Conservation (phyloP, 2,113 vertebrate species). For the Albula goreensis region DNA sequence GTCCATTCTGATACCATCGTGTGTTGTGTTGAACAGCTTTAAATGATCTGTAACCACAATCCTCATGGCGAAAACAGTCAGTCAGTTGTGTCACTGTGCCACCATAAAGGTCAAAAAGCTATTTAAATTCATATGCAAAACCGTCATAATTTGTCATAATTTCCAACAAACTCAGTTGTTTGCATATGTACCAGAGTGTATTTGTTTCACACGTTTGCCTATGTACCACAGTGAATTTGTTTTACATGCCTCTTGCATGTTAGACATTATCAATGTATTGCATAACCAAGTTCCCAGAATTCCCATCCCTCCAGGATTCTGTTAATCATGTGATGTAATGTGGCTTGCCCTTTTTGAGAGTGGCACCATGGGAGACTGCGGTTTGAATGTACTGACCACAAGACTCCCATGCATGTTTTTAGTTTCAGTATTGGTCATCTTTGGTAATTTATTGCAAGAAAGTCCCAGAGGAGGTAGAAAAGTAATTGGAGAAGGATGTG, state of each 20-base stretch:
- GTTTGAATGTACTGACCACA: conserved; percentile 46
- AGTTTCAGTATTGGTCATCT: conserved; percentile 2
- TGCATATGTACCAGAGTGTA: too few species aligned
- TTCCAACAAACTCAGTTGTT: not conserved
- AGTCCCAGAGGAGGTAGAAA: not conserved
- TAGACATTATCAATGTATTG: too few species aligned
- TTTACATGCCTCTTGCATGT: not conserved
- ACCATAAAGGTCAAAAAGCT: not conserved
- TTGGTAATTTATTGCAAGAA: not conserved
- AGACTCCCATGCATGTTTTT: not conserved
- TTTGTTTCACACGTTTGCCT: not conserved
- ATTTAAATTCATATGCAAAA: not conserved
- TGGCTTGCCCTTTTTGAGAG: not conserved
- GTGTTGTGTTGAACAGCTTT: not conserved
- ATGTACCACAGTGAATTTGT: not conserved
- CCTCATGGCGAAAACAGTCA: not conserved
- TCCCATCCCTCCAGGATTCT: not conserved
- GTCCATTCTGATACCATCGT: not conserved
- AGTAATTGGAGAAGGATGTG: not conserved
- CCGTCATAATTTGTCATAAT: not conserved
- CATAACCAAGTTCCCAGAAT: too few species aligned
- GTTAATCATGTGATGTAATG: not conserved
- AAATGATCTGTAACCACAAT: not conserved
- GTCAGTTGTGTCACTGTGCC: not conserved
- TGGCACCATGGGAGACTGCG: conserved; percentile 11